Conservation (phyloP, 2,113 vertebrate species). For the Seriola aureovittata region DNA sequence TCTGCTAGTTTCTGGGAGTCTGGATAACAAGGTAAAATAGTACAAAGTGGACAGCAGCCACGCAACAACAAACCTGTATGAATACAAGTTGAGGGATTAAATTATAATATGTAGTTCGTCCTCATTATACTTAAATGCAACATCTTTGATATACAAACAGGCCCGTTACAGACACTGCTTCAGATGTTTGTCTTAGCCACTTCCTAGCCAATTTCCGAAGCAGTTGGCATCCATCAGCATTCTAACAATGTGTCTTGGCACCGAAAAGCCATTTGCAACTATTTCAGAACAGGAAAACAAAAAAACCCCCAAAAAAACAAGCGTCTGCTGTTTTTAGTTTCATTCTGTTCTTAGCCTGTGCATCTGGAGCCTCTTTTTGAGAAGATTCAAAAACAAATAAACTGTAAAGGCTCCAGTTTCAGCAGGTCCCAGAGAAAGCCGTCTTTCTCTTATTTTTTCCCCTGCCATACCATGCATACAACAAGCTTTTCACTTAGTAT, state of each 20-base stretch:
- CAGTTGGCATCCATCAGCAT: slow-evolving; percentile 78
- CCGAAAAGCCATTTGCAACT: slow-evolving; percentile 75
- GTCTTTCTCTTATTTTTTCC: slow-evolving; percentile 10
- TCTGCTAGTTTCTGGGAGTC: slow-evolving; percentile 38
- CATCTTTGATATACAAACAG: slow-evolving; percentile 63
- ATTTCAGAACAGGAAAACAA: slow-evolving; percentile 53
- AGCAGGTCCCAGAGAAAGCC: slow-evolving; percentile 58
- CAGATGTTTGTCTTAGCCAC: slow-evolving; percentile 73
- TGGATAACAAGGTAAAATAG: slow-evolving; percentile 58
- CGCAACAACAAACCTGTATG: slow-evolving; percentile 53
- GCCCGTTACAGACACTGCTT: slow-evolving; percentile 60
- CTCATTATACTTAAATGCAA: slow-evolving; percentile 56
- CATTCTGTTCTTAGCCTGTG: slow-evolving; percentile 72
- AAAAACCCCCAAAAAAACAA: slow-evolving; percentile 53
- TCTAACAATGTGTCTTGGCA: slow-evolving; percentile 81
- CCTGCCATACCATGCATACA: neutral
- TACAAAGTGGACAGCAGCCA: slow-evolving; percentile 44
- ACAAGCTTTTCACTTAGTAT: neutral
- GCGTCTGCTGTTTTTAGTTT: slow-evolving; percentile 71
- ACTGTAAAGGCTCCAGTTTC: slow-evolving; percentile 59
- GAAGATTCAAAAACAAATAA: slow-evolving; percentile 77
- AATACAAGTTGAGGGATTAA: slow-evolving; percentile 51
- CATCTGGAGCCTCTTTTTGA: slow-evolving; percentile 76
- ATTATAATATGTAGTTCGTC: slow-evolving; percentile 65
- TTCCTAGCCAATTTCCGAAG: slow-evolving; percentile 73